Base-by-base conservation (phyloP, 2,888 invertebrate species). In the Patella depressa region DNA sequence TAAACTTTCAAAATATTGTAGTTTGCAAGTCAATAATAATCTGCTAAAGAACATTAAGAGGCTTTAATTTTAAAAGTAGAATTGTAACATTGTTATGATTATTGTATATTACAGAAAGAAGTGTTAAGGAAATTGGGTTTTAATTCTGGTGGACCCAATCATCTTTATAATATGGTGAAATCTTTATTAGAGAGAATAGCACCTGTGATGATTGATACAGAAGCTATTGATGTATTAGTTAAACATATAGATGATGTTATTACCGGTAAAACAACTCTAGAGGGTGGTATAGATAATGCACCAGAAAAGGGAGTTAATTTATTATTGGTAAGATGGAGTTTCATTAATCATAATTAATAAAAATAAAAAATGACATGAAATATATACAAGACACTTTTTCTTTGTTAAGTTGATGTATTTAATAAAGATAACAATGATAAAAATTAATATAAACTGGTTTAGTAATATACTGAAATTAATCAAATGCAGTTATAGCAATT, bases 161-260 rank as follows among this genome's bases (percentile, higher is more conserved):
- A 97, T 57, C 97, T 98, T 91, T 98, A 98, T 93, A 97, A 97
- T 91, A 97, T 97, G 1, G 96, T 98, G 69, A 98, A 98, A 93
- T 97, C 97, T 95, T 92, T 99, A 72, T 92, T 99, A 78, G 98
- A 98, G 92, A 94, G 98, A 79, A 96, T 98, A 17, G 98, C 98
- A 82, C 98, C 97, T 0, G 97, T 99, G 7, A 97, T 98, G 96
- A 96, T 99, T 15, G 99, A 99, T 91, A 95, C 95, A 87, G 95
- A 96, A 82, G 96, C 98, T 0, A 94, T 98, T 85, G 94, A 95
- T 81, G 94, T 93, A 80, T 91, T 95, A 75, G 87, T 91, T 29
- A 85, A 84, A 74, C 86, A 88, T 80, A 93, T 94, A 75, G 92
- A 93, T 69, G 93, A 94, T 78, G 93, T 89, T 34, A 85, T 88